Percentiles rank a stretch among this genome's conserved stretches.
phyloP scores from a whole-genome alignment of 2,888 invertebrate species.

The Agonum fuliginosum region DNA sequence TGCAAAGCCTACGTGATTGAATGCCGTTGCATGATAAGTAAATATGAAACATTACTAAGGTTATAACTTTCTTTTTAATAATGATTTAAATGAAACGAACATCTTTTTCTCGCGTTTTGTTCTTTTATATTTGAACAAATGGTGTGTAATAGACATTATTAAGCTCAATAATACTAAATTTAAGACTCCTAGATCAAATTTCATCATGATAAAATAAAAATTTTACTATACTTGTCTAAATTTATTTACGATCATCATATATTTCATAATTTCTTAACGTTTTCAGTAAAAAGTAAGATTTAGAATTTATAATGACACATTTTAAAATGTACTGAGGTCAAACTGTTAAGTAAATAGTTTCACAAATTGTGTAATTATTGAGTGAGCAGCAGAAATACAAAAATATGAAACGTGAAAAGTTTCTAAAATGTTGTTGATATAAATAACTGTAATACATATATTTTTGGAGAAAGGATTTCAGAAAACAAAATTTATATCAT shows the following conservation, averaged over 20 bases:
- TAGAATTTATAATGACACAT: conserved; percentile 13
- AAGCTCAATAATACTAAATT: not conserved
- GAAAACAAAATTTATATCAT: no score
- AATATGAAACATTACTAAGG: conserved; percentile 24
- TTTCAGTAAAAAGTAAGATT: not conserved
- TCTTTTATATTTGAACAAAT: not conserved
- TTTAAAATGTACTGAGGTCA: conserved; percentile 31
- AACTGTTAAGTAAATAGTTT: conserved; percentile 27
- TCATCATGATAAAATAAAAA: not conserved
- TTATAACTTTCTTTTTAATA: conserved; percentile 37
- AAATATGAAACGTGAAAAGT: conserved; percentile 17
- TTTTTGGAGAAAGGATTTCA: no score
- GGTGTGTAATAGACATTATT: not conserved
- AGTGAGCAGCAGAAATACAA: not conserved
- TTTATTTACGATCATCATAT: not conserved
- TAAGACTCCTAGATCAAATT: not conserved
- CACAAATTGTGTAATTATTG: conserved; percentile 34
- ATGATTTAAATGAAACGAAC: conserved; percentile 13
- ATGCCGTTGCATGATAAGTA: conserved; percentile 32
- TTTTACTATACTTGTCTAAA: no score
- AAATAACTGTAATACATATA: no score
- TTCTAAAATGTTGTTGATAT: conserved; percentile 32
- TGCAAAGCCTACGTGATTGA: conserved; percentile 28
- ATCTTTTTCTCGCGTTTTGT: conserved; percentile 13
- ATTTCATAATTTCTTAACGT: not conserved